Evolutionary conservation across 2,888 invertebrate genomes (phyloP).

Genomic region (Mesorhabditis spiculigera): DNA sequence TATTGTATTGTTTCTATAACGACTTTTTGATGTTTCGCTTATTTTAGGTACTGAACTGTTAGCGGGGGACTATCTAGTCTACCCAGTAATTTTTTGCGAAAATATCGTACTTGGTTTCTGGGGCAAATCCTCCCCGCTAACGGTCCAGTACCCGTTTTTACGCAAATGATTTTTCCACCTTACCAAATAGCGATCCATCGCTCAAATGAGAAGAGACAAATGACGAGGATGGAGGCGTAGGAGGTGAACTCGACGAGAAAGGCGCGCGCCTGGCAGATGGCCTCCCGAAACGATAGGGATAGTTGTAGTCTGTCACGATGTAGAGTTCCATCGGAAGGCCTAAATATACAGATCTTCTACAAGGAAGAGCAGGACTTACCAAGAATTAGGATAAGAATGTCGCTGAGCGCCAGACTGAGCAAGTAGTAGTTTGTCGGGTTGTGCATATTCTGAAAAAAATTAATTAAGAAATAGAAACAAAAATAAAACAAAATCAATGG

Average conservation of each 20-base stretch:
- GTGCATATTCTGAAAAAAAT: slow-evolving; percentile 40
- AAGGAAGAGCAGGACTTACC: slow-evolving; percentile 27
- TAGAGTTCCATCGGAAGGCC: slow-evolving; percentile 56
- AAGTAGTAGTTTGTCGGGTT: slow-evolving; percentile 57
- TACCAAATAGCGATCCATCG: slow-evolving; percentile 56
- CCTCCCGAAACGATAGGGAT: slow-evolving; percentile 51
- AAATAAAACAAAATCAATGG: neutral
- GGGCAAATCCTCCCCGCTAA: too few species aligned
- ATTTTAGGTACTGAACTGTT: too few species aligned
- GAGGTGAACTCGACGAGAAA: slow-evolving; percentile 55
- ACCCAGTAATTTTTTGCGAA: too few species aligned
- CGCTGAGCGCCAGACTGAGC: slow-evolving; percentile 53
- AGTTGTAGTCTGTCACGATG: slow-evolving; percentile 44
- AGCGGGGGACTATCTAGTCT: too few species aligned
- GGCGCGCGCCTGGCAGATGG: slow-evolving; percentile 49
- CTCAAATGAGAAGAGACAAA: slow-evolving; percentile 56
- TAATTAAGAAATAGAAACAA: slow-evolving; percentile 11
- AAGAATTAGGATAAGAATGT: slow-evolving; percentile 52
- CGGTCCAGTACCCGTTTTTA: neutral
- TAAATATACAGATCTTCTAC: slow-evolving; percentile 16
- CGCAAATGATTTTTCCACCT: slow-evolving; percentile 10
- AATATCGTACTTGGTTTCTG: too few species aligned
- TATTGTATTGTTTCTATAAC: neutral
- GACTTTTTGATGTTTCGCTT: neutral
- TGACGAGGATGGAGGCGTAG: slow-evolving; percentile 54